Evolutionary conservation across 2,888 invertebrate species (phyloP).

Genomic region (Nasonia oneida): DNA sequence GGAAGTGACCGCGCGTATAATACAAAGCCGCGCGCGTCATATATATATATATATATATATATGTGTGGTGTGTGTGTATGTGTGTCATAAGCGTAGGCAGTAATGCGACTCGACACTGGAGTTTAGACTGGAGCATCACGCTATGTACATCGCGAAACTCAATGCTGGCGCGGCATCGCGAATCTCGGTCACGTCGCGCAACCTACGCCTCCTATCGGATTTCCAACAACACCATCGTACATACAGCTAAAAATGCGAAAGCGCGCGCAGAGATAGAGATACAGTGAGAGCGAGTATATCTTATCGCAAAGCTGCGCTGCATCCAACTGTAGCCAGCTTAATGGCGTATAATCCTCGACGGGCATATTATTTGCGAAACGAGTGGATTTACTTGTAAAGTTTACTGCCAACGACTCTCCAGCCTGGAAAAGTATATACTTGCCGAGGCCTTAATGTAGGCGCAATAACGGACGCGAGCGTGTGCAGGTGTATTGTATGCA

Average conservation of each 20-base stretch:
- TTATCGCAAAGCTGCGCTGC: slow-evolving; percentile 53
- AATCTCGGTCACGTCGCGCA: not conserved
- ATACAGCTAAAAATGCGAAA: slow-evolving; percentile 13
- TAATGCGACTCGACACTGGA: not conserved
- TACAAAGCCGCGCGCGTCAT: too few relatives aligned
- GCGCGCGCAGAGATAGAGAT: not conserved
- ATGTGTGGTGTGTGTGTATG: too few relatives aligned
- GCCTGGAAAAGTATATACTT: slow-evolving; percentile 58
- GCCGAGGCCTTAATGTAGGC: slow-evolving; percentile 50
- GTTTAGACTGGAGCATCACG: not conserved
- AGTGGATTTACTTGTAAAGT: slow-evolving; percentile 68
- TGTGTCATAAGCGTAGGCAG: not conserved
- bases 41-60: not conserved
- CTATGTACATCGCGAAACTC: slow-evolving; percentile 9
- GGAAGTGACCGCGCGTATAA: too few relatives aligned
- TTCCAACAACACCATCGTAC: slow-evolving; percentile 15
- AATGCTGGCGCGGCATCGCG: not conserved
- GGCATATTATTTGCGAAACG: slow-evolving; percentile 66
- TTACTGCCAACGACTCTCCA: slow-evolving; percentile 51
- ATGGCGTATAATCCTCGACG: slow-evolving; percentile 66
- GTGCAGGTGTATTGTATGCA: not conserved
- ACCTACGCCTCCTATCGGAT: not conserved
- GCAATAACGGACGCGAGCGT: slow-evolving; percentile 45
- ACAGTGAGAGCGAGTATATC: not conserved
- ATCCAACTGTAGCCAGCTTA: slow-evolving; percentile 62